A percentile compares a stretch with the other conserved stretches of the same genome.
These are phyloP conservation scores for Sicus ferrugineus DNA, from an alignment of 2,888 invertebrate genomes.

Conservation along the genomic window DNA sequence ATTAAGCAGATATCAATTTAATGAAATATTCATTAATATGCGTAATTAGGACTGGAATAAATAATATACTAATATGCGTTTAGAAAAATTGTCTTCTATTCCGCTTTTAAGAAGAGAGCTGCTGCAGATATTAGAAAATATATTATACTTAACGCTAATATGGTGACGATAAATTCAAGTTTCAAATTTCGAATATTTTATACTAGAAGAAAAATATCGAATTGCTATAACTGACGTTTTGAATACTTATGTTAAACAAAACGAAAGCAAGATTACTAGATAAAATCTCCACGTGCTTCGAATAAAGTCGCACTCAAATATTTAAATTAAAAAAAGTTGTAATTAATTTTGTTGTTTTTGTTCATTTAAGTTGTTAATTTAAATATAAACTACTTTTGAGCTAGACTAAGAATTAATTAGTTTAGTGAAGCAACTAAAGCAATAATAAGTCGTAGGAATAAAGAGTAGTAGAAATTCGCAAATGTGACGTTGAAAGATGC, in stretches of 20 bases:
- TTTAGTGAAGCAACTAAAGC: constrained; percentile 16
- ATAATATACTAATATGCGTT: background rate
- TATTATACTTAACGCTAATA: background rate
- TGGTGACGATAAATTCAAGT: background rate
- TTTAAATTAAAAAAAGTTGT: background rate
- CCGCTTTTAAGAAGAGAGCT: background rate
- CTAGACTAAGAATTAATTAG: constrained; percentile 21
- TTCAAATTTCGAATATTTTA: background rate
- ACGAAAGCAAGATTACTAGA: background rate
- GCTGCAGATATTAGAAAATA: background rate
- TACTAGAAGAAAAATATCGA: background rate
- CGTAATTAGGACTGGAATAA: background rate
- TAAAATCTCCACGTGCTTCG: background rate
- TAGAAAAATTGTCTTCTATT: background rate
- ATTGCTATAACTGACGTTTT: background rate
- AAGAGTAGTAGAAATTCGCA: background rate
- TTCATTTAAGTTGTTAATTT: constrained; percentile 3
- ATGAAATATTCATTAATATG: background rate
- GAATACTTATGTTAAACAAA: background rate
- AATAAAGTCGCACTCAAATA: too few species aligned
- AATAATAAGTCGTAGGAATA: constrained; percentile 6
- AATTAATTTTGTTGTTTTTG: background rate
- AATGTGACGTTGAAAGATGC: constrained; percentile 14
- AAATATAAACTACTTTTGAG: constrained; percentile 17
- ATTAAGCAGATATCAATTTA: constrained; percentile 3